phyloP scores from a whole-genome alignment of 1,140 invertebrate genomes.

The Parasteatoda tepidariorum region DNA sequence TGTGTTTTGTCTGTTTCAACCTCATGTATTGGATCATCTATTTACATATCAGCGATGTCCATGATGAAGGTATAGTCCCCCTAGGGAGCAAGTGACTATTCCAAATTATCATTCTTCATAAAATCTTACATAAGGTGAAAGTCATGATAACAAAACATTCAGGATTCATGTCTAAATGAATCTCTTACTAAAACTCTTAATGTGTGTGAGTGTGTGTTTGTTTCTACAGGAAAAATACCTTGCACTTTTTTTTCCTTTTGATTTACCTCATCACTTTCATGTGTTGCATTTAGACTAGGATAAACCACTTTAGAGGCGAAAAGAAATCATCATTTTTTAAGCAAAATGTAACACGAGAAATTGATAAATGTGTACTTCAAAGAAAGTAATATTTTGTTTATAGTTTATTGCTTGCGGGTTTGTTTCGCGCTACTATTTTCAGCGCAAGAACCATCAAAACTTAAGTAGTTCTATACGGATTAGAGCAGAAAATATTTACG shows the following conservation, averaged over 20 bases:
- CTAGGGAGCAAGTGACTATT: slow-evolving; percentile 53
- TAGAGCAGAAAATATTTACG: not conserved
- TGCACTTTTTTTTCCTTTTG: slow-evolving; percentile 45
- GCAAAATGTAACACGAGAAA: not conserved
- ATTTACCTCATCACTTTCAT: slow-evolving; percentile 52
- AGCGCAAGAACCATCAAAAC: not conserved
- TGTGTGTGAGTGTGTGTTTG: slow-evolving; percentile 48
- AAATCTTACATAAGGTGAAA: not conserved
- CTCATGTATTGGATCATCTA: slow-evolving; percentile 99
- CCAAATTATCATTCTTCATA: not conserved
- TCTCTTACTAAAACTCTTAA: slow-evolving; percentile 9
- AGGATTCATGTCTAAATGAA: not conserved
- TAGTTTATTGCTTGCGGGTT: not conserved
- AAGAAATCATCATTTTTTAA: slow-evolving; percentile 15
- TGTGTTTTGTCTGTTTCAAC: slow-evolving; percentile 97
- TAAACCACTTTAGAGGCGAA: slow-evolving; percentile 9
- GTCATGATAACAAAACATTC: not conserved
- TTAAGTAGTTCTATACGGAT: no score
- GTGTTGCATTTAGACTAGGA: slow-evolving; percentile 46
- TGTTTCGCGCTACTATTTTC: not conserved
- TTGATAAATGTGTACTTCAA: not conserved
- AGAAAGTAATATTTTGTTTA: not conserved
- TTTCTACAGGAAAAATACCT: slow-evolving; percentile 40
- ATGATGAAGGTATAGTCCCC: slow-evolving; percentile 88
- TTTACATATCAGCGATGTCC: slow-evolving; percentile 93